Evolutionary conservation across 2,888 invertebrate species (phyloP).

Genomic region (Lottia gigantea): DNA sequence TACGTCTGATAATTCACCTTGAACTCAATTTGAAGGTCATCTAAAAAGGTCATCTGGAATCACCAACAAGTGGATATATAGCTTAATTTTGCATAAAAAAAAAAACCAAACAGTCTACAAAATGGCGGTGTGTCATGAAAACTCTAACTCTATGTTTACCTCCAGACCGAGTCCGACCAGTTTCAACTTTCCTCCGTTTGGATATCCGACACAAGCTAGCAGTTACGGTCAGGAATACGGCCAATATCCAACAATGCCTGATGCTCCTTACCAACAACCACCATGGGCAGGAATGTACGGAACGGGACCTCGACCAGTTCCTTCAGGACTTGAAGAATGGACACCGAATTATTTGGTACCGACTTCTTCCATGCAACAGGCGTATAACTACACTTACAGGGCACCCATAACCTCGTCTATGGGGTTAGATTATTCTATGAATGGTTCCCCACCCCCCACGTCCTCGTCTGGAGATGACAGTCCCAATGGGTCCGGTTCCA

Average conservation of each 20-base stretch:
- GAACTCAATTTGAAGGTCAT: too few species aligned
- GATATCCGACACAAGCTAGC: constrained; percentile 5
- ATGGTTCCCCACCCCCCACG: constrained; percentile 9
- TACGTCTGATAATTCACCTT: too few species aligned
- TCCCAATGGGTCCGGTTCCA: constrained; percentile 40
- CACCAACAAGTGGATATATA: too few species aligned
- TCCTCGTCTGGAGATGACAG: constrained; percentile 18
- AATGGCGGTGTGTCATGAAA: constrained; percentile 21
- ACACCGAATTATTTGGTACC: constrained; percentile 32
- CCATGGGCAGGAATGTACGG: constrained; percentile 35
- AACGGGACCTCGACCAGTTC: constrained; percentile 26
- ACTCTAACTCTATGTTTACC: constrained; percentile 13
- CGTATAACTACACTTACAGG: constrained; percentile 32
- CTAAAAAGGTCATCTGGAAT: too few species aligned
- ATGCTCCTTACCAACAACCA: constrained; percentile 13
- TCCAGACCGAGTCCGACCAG: constrained; percentile 16
- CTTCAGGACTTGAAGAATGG: constrained; percentile 47
- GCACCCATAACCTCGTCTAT: background rate
- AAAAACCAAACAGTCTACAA: background rate
- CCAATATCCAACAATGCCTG: constrained; percentile 7
- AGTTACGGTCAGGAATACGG: constrained; percentile 20
- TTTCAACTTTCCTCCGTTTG: constrained; percentile 13
- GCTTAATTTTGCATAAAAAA: too few species aligned
- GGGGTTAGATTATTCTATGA: constrained; percentile 2
- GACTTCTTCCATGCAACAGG: constrained; percentile 24